phyloP scores from a whole-genome alignment of 2,888 invertebrate genomes.

The Perizoma affinitatum region DNA sequence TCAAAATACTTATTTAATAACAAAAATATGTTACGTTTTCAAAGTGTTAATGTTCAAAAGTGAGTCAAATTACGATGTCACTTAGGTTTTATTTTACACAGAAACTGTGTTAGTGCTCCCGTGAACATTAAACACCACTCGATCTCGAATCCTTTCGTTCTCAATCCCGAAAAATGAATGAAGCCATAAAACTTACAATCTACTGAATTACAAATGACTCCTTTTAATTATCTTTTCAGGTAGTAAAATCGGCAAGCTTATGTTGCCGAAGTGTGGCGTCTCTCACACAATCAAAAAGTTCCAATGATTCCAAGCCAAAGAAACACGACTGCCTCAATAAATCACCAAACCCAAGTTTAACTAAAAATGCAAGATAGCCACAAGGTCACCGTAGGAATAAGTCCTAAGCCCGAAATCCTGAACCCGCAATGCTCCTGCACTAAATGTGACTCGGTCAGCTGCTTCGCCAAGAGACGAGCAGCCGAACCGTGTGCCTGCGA shows the following conservation, averaged over 20 bases:
- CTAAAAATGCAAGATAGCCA: constrained; percentile 17
- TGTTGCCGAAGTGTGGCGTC: constrained; percentile 38
- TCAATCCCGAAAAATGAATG: no score
- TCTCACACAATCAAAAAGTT: constrained; percentile 20
- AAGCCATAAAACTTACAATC: no score
- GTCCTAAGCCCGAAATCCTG: constrained; percentile 13
- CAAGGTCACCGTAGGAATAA: constrained; percentile 3
- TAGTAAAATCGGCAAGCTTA: constrained; percentile 39
- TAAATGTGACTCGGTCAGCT: constrained; percentile 50
- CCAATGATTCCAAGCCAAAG: constrained; percentile 32
- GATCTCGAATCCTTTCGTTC: no score
- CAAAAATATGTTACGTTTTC: constrained; percentile 10
- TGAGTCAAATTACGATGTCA: neutral
- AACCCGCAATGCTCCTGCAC: constrained; percentile 54
- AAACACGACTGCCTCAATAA: constrained; percentile 40
- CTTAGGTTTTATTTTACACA: no score
- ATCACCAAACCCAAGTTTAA: constrained; percentile 13
- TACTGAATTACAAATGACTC: no score
- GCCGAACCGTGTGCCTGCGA: constrained; percentile 35
- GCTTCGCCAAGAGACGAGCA: constrained; percentile 46
- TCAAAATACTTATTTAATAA: neutral
- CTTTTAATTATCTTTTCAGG: constrained; percentile 36
- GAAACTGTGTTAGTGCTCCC: no score
- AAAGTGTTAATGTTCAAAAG: neutral
- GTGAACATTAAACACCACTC: no score